Evolutionary conservation across 2,113 vertebrate species (phyloP).

Genomic region (Crotalus tigris): DNA sequence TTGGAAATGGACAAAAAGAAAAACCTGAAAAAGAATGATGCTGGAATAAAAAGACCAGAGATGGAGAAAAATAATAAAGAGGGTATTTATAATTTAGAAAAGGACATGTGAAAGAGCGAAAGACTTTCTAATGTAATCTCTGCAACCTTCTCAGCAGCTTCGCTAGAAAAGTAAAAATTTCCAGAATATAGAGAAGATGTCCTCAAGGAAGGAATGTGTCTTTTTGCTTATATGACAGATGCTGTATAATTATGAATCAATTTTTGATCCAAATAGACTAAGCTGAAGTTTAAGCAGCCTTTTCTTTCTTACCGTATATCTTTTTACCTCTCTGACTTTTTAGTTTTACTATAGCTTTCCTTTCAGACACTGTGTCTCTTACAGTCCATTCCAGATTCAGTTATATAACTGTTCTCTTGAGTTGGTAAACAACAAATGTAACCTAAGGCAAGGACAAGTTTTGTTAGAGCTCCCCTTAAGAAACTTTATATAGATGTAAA

Average conservation of each 20-base stretch:
- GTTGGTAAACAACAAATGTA: background rate
- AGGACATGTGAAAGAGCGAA: background rate
- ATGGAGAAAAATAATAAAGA: background rate
- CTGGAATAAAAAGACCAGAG: background rate
- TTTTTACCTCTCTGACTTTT: background rate
- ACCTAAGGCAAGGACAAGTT: accelerated
- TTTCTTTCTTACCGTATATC: background rate
- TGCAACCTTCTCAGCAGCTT: background rate
- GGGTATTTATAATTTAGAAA: background rate
- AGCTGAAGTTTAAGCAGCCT: background rate
- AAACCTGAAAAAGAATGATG: background rate
- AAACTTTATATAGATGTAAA: constrained; percentile 28
- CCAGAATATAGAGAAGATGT: background rate
- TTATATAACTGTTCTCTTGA: accelerated
- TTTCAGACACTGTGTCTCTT: background rate
- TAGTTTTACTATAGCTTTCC: background rate
- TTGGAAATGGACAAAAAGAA: background rate
- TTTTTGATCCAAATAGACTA: background rate
- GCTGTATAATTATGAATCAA: background rate
- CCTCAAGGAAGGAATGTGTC: background rate
- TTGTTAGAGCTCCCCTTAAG: background rate
- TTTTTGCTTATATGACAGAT: background rate
- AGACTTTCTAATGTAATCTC: background rate
- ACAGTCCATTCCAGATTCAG: background rate
- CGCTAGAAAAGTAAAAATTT: background rate